Conservation (phyloP, 2,888 invertebrate species). For the Pristionchus arcanus region DNA sequence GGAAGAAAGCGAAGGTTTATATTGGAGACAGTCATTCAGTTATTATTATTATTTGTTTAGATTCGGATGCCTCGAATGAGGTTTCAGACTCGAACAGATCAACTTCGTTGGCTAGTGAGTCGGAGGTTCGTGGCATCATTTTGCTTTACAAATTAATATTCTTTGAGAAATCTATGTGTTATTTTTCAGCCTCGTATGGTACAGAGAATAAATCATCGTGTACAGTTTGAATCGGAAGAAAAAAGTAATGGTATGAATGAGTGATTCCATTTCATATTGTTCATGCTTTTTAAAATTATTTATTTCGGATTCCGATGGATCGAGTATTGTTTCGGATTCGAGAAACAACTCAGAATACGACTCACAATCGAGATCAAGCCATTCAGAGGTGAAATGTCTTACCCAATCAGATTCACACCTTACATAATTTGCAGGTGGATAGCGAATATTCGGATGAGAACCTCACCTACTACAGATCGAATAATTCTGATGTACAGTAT, state of each 20-base stretch:
- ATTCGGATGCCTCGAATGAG: neutral
- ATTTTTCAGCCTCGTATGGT: neutral
- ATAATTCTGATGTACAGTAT: neutral
- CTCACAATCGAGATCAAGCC: too few species aligned
- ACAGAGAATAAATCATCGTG: too few species aligned
- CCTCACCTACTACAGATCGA: neutral
- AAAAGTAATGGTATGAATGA: too few species aligned
- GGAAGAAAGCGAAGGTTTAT: neutral
- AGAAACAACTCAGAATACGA: too few species aligned
- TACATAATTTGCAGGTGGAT: neutral
- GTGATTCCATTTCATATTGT: too few species aligned
- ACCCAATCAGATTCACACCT: too few species aligned
- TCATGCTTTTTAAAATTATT: too few species aligned
- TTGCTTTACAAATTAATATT: neutral
- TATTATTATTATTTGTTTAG: neutral
- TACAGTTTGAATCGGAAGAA: too few species aligned
- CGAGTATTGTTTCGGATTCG: too few species aligned
- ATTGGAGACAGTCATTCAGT: neutral
- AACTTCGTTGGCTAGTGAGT: neutral
- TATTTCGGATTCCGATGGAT: too few species aligned
- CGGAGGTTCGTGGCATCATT: neutral
- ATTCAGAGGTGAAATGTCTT: too few species aligned
- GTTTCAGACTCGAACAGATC: neutral
- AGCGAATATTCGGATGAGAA: neutral
- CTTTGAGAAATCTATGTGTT: too few species aligned